A percentile compares a stretch with the other conserved stretches of the same genome.
These are phyloP conservation scores for Drymodes brunneopygia DNA, from an alignment of 2,113 vertebrate species.

Conservation along the genomic window DNA sequence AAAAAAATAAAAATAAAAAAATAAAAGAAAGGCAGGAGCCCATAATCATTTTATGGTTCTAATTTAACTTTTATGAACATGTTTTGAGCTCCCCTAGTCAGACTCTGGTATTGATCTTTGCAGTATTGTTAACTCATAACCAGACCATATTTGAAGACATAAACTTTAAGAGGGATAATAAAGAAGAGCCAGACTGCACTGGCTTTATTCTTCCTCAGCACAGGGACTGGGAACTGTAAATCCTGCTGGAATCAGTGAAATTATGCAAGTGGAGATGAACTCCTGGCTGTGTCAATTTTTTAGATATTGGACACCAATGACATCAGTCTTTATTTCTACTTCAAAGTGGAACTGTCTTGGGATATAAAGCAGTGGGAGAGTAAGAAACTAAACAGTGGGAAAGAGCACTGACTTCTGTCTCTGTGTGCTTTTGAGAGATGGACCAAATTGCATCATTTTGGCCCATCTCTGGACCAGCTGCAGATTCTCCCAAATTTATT, in stretches of 20 bases:
- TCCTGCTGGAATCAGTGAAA: conserved; percentile 38
- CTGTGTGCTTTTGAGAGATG: background rate
- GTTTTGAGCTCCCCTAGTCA: conserved; percentile 58
- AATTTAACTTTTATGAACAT: conserved; percentile 76
- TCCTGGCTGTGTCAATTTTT: background rate
- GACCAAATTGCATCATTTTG: background rate
- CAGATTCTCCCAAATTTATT: background rate
- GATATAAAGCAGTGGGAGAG: background rate
- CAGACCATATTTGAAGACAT: conserved; percentile 74
- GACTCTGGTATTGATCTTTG: conserved; percentile 70
- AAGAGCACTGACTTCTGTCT: background rate
- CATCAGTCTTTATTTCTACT: background rate
- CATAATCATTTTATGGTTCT: conserved; percentile 69
- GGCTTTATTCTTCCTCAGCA: conserved; percentile 27
- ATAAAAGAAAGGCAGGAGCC: background rate
- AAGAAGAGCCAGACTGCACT: conserved; percentile 58
- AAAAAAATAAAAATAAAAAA: background rate
- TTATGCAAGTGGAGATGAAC: conserved; percentile 46
- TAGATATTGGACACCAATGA: background rate
- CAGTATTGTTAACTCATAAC: conserved; percentile 75
- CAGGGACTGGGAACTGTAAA: conserved; percentile 53
- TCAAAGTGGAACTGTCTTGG: background rate
- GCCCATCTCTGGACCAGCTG: background rate
- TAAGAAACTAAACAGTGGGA: background rate
- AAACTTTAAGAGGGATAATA: conserved; percentile 75